Evolutionary conservation across 2,888 invertebrate species (phyloP).

Genomic region (Ichneumoninae sp.): DNA sequence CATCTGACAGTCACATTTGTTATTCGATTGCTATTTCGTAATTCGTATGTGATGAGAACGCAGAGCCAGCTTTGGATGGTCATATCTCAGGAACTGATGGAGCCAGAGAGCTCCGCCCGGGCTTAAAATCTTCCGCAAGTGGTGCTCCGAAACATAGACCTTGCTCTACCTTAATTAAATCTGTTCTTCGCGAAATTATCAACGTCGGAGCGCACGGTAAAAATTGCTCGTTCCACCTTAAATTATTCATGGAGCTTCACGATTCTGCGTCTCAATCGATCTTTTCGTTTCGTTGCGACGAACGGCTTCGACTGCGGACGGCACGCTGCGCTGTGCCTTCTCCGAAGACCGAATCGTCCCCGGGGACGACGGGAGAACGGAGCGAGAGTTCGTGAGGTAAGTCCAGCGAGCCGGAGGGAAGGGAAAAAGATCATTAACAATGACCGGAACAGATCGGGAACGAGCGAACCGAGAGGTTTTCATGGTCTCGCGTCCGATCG

Average conservation of each 20-base stretch:
- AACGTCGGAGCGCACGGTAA: background rate
- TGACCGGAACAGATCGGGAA: conserved; percentile 45
- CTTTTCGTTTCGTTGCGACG: background rate
- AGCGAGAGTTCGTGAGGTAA: conserved; percentile 22
- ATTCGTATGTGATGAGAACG: background rate
- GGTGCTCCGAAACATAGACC: background rate
- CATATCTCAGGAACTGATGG: background rate
- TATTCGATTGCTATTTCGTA: no score
- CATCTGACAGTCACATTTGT: background rate
- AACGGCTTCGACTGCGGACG: conserved; percentile 3
- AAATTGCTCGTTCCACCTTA: background rate
- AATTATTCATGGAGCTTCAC: background rate
- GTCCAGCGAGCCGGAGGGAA: background rate
- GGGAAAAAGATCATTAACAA: conserved; percentile 49
- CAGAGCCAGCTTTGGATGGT: background rate
- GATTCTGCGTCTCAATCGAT: conserved; percentile 16
- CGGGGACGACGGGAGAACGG: conserved; percentile 6
- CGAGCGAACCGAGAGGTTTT: conserved; percentile 31
- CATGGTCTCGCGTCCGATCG: conserved; percentile 41
- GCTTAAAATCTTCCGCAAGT: background rate
- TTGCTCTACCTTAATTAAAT: background rate
- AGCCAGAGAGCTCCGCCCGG: background rate
- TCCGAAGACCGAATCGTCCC: conserved; percentile 18
- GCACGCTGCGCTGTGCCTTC: conserved; percentile 16
- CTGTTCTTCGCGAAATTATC: background rate